Base-by-base conservation (phyloP, 2,888 invertebrate genomes). In the Aplocera efformata region DNA sequence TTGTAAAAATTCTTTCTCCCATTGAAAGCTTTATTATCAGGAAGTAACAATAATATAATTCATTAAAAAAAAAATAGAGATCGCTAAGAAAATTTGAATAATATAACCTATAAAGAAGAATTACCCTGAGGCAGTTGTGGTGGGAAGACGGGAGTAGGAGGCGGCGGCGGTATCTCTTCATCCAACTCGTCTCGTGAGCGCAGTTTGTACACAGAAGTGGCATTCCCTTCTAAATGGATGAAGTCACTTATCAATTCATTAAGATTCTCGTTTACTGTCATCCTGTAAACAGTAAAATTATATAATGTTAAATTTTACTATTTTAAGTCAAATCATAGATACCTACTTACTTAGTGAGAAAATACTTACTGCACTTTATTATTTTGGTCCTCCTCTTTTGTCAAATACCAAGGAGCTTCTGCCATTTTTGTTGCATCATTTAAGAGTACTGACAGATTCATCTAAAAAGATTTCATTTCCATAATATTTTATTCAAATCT, bases 41-140 rank as follows among this genome's bases (percentile, higher is more conserved):
- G n/a, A n/a, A n/a, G n/a, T n/a, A n/a, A n/a, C n/a, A n/a, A n/a
- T n/a, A n/a, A n/a, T n/a, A n/a, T n/a, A n/a, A n/a, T n/a, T n/a
- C n/a, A n/a, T n/a, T n/a, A n/a, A n/a, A n/a, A n/a, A n/a, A n/a
- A n/a, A n/a, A n/a, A n/a, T n/a, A n/a, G n/a, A n/a, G n/a, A n/a
- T n/a, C n/a, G 13, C 5, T 17, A 5, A 3, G 13, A 3, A 17
- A 17, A 5, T 5, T 17, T 17, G 5, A 5, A 17, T 5, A 17
- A 17, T 17, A 5, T 5, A 17, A 3, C 13, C 13, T 3, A 17
- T 17, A 3, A 17, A 5, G 25, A 23, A 9, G 7, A 25, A 1
- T 39, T 57, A 85, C 88, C 88, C 76, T 68, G 78, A 7, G 74
- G 64, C 20, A 85, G 25, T 40, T 79, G 72, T 0, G 88, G 86